Evolutionary conservation across 2,113 vertebrate genomes (phyloP).

Genomic region (Phainopepla nitens): DNA sequence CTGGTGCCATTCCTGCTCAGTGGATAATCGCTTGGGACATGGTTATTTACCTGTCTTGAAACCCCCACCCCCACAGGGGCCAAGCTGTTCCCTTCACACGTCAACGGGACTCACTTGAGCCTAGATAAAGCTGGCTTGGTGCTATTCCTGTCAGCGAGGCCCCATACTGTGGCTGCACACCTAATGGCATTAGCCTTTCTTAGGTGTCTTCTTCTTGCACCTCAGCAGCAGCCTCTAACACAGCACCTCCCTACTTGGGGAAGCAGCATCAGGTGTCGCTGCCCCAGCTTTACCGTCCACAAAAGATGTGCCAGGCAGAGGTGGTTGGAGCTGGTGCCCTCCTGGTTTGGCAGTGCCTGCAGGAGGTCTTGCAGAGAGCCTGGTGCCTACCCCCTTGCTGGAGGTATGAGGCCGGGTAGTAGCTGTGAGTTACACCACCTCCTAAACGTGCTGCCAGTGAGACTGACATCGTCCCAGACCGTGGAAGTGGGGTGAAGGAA

Average conservation of each 20-base stretch:
- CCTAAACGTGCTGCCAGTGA: background rate
- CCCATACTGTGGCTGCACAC: rapidly evolving
- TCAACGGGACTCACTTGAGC: background rate
- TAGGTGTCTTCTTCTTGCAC: background rate
- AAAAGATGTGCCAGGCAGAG: background rate
- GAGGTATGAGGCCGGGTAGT: background rate
- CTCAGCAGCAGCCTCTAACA: background rate
- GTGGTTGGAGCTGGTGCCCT: rapidly evolving
- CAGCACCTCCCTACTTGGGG: background rate
- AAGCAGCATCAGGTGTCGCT: background rate
- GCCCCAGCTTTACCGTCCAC: background rate
- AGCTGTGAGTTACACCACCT: background rate
- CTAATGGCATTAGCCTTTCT: background rate
- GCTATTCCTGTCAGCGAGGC: background rate
- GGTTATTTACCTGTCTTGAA: background rate
- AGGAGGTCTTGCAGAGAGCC: background rate
- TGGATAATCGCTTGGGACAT: background rate
- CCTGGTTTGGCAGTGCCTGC: rapidly evolving
- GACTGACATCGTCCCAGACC: rapidly evolving
- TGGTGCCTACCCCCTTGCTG: background rate
- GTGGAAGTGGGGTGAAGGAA: background rate
- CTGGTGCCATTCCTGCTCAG: background rate
- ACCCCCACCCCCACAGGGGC: background rate
- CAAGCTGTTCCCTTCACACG: background rate
- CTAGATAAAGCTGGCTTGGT: background rate